phyloP scores from a whole-genome alignment of 2,888 invertebrate genomes.

The Leucoma salicis region DNA sequence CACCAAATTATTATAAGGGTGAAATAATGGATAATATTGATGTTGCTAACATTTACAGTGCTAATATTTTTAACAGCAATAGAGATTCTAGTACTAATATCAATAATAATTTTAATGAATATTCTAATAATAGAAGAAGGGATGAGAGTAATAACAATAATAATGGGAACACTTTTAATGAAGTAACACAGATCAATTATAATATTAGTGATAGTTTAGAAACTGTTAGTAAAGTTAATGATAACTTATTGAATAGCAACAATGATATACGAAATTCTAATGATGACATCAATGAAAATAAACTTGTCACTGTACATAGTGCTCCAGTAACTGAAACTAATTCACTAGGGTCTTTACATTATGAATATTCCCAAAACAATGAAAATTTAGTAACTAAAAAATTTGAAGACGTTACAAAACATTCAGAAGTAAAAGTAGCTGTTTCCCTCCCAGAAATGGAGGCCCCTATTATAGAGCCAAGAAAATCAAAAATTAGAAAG shows the following conservation, averaged over 20 bases:
- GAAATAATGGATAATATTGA: background rate
- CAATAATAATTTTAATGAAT: background rate
- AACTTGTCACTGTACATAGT: background rate
- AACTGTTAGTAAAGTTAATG: background rate
- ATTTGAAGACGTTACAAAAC: slow-evolving; percentile 19
- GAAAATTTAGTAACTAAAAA: background rate
- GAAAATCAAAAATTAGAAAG: background rate
- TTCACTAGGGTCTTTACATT: background rate
- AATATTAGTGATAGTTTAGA: background rate
- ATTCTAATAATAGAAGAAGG: background rate
- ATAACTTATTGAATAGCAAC: background rate
- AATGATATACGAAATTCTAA: background rate
- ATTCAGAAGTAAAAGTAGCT: slow-evolving; percentile 28
- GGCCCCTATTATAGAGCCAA: background rate
- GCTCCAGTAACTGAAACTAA: background rate
- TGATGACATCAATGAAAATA: background rate
- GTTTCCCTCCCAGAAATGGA: slow-evolving; percentile 4
- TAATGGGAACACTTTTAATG: background rate
- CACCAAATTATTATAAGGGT: background rate
- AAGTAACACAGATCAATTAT: background rate
- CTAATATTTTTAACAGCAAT: background rate
- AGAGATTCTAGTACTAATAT: background rate
- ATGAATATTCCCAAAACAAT: background rate
- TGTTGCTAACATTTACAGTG: background rate
- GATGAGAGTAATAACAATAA: background rate